Conservation (phyloP, 2,797 vertebrate genomes). For the Ctenochaetus hawaiiensis region DNA sequence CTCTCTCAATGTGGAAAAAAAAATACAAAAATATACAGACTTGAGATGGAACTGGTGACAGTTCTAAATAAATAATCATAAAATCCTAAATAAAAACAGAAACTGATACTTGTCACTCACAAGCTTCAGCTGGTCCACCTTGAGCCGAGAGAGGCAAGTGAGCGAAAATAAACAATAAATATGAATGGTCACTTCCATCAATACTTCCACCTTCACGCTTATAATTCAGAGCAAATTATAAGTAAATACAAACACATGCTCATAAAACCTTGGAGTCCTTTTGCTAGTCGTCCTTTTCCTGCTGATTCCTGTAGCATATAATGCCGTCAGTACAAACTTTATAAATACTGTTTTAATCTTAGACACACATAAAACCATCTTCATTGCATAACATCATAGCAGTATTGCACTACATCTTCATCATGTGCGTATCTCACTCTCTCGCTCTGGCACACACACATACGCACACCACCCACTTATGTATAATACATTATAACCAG, state of each 20-base stretch:
- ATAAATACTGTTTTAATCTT: slow-evolving; percentile 72
- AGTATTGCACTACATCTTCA: slow-evolving; percentile 79
- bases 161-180: slow-evolving; percentile 74
- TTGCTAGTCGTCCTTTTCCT: slow-evolving; percentile 38
- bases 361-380: slow-evolving; percentile 70
- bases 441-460: slow-evolving; percentile 61
- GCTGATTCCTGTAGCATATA: slow-evolving; percentile 68
- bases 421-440: slow-evolving; percentile 68
- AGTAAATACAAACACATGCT: slow-evolving; percentile 81
- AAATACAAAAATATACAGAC: slow-evolving; percentile 77
- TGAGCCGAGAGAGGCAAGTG: slow-evolving; percentile 61
- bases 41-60: slow-evolving; percentile 68
- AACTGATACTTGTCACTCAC: slow-evolving; percentile 62
- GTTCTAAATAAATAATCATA: slow-evolving; percentile 72
- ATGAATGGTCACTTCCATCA: slow-evolving; percentile 79
- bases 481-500: slow-evolving; percentile 70
- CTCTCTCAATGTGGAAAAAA: slow-evolving; percentile 58
- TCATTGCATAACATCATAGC: slow-evolving; percentile 84
- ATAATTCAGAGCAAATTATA: slow-evolving; percentile 77
- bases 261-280: slow-evolving; percentile 59
- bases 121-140: slow-evolving; percentile 56
- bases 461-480: slow-evolving; percentile 56
- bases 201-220: slow-evolving; percentile 79
- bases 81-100: slow-evolving; percentile 52
- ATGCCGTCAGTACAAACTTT: slow-evolving; percentile 82